A percentile compares a stretch with the other conserved stretches of the same genome.
Conservation (phyloP, 2,888 invertebrate genomes). For the Orthosia incerta region DNA sequence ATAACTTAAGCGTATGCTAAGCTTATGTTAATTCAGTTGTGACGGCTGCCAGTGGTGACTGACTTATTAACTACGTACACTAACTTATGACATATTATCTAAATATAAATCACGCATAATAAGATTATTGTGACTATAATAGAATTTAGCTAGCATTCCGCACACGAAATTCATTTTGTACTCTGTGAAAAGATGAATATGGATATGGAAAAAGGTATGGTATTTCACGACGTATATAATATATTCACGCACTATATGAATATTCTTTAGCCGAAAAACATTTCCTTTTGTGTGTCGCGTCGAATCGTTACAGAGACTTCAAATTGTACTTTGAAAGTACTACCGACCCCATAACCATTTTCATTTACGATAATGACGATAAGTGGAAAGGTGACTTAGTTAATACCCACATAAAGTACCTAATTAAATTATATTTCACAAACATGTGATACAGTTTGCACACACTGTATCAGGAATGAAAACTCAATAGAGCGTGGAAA, state of each 20-base stretch:
- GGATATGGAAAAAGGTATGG: not conserved
- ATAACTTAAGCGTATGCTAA: constrained; percentile 29
- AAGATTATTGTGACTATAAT: constrained; percentile 18
- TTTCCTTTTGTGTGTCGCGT: not conserved
- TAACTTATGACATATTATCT: constrained; percentile 19
- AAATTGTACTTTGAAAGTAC: constrained; percentile 22
- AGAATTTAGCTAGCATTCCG: constrained; percentile 6
- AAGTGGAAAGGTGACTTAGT: constrained; percentile 15
- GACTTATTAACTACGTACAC: constrained; percentile 25
- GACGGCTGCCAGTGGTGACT: constrained; percentile 26
- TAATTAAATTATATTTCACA: constrained; percentile 1
- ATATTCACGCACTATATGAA: not conserved
- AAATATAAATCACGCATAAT: constrained; percentile 44
- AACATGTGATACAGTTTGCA: constrained; percentile 15
- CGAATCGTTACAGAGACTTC: constrained; percentile 3
- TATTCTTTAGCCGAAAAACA: not conserved
- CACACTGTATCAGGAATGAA: constrained; percentile 28
- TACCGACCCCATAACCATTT: constrained; percentile 19
- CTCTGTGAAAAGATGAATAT: not conserved
- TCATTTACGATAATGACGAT: constrained; percentile 28
- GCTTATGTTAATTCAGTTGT: constrained; percentile 39
- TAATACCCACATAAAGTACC: constrained; percentile 14
- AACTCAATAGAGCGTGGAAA: constrained; percentile 36
- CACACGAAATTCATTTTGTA: constrained; percentile 21
- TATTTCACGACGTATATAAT: not conserved